These are phyloP conservation scores for Ammodytes dubius DNA, from an alignment of 2,113 vertebrate genomes.

Conservation along the genomic window DNA sequence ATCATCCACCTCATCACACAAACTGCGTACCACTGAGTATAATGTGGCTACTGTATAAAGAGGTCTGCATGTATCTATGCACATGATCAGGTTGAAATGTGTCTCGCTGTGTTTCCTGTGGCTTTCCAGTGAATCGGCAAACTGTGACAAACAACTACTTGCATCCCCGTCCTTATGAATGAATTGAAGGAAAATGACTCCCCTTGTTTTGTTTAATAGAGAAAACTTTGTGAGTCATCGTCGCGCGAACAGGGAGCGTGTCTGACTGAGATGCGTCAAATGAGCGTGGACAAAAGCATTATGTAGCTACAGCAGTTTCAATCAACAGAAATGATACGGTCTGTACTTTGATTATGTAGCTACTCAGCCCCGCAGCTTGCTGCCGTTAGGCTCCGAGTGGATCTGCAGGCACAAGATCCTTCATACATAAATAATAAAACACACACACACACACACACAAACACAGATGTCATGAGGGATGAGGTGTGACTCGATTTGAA, in stretches of 20 bases:
- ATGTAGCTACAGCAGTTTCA: slow-evolving; percentile 63
- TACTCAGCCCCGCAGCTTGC: slow-evolving; percentile 39
- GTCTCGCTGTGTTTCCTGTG: slow-evolving; percentile 48
- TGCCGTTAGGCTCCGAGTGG: slow-evolving; percentile 24
- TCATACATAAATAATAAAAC: slow-evolving; percentile 32
- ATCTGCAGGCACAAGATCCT: slow-evolving; percentile 20
- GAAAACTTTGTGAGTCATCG: slow-evolving; percentile 66
- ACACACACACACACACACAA: slow-evolving; percentile 2
- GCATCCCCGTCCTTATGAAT: slow-evolving; percentile 24
- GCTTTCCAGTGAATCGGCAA: slow-evolving; percentile 45
- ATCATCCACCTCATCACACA: slow-evolving; percentile 53
- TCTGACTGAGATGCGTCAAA: slow-evolving; percentile 50
- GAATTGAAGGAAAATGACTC: slow-evolving; percentile 38
- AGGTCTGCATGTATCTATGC: slow-evolving; percentile 15
- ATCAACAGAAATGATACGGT: slow-evolving; percentile 66
- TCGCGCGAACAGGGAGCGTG: slow-evolving; percentile 18
- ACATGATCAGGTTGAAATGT: slow-evolving; percentile 16
- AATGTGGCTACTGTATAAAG: not conserved
- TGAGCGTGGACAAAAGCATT: slow-evolving; percentile 49
- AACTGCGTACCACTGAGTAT: slow-evolving; percentile 43
- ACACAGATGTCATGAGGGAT: not conserved
- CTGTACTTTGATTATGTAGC: slow-evolving; percentile 60
- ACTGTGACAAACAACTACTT: slow-evolving; percentile 49
- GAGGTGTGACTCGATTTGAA: not conserved
- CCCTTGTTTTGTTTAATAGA: slow-evolving; percentile 41